These are phyloP conservation scores for Danaus melanippus DNA, from an alignment of 1,140 invertebrate genomes.

Conservation along the genomic window DNA sequence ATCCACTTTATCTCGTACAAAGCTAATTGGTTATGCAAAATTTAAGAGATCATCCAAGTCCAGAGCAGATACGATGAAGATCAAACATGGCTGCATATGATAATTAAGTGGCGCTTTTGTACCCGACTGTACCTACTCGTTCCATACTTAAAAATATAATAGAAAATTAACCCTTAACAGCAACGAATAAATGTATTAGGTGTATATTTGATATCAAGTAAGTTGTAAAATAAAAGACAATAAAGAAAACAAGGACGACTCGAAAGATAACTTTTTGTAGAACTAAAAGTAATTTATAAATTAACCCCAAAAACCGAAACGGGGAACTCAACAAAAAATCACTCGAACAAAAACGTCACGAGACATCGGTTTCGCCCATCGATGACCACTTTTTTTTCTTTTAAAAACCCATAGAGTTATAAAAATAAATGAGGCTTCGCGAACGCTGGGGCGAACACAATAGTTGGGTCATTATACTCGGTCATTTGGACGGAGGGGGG, in stretches of 20 bases:
- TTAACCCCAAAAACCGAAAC: conserved; percentile 3
- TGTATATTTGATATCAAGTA: conserved; percentile 1
- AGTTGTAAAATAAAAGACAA: neutral
- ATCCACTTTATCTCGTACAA: conserved; percentile 54
- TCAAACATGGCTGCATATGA: conserved; percentile 37
- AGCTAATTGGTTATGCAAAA: conserved; percentile 69
- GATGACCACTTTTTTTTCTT: conserved; percentile 41
- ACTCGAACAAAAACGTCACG: conserved; percentile 23
- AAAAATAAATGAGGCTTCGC: conserved; percentile 69
- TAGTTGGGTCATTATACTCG: conserved; percentile 65
- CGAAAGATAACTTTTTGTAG: neutral
- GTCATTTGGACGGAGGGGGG: conserved; percentile 55
- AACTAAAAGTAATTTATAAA: neutral
- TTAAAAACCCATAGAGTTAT: conserved; percentile 64
- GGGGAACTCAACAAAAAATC: conserved; percentile 10
- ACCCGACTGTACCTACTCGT: conserved; percentile 24
- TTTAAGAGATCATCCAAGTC: conserved; percentile 65
- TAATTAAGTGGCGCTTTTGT: conserved; percentile 43
- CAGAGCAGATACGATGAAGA: conserved; percentile 45
- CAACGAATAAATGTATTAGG: no score
- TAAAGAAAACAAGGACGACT: neutral
- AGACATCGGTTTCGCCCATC: conserved; percentile 51
- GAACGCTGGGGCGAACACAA: conserved; percentile 57
- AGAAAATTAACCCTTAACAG: no score
- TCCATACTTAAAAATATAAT: conserved; percentile 2